phyloP scores from a whole-genome alignment of 2,113 vertebrate genomes.

The Barbus barbus region DNA sequence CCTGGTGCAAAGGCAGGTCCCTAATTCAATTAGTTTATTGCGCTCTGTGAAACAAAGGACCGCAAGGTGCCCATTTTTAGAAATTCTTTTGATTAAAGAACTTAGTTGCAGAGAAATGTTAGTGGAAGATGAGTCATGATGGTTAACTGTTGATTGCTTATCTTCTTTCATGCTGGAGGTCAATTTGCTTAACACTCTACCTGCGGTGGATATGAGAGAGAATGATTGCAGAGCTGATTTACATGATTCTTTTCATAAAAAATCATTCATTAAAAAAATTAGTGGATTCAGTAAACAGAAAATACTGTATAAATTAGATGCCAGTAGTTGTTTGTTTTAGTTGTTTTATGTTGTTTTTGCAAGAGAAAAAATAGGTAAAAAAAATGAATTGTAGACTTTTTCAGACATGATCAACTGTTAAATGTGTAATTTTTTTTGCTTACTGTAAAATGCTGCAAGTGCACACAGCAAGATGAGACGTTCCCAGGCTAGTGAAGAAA shows the following conservation, averaged over 20 bases:
- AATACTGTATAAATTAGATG: not conserved
- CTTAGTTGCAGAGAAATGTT: slow-evolving; percentile 28
- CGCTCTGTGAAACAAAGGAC: slow-evolving; percentile 28
- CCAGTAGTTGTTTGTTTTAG: not conserved
- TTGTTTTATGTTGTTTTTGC: not conserved
- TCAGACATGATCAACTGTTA: not conserved
- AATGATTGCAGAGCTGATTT: slow-evolving; percentile 51
- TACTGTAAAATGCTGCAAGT: not conserved
- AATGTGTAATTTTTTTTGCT: not conserved
- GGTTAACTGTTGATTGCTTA: slow-evolving; percentile 52
- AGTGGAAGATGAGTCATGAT: slow-evolving; percentile 46
- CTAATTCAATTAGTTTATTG: not conserved
- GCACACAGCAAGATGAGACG: not conserved
- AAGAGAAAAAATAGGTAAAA: not conserved
- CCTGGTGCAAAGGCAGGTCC: not conserved
- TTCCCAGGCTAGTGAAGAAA: slow-evolving; percentile 13
- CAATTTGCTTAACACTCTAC: slow-evolving; percentile 48
- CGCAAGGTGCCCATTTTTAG: slow-evolving; percentile 28
- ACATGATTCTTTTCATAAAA: no score
- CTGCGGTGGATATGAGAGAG: slow-evolving; percentile 42
- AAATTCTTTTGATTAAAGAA: slow-evolving; percentile 45
- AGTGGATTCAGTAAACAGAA: not conserved
- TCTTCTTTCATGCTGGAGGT: slow-evolving; percentile 47
- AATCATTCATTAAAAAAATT: not conserved
- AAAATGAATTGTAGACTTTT: no score